Evolutionary conservation across 1,140 invertebrate genomes (phyloP).

Genomic region (Cyclargus thomasi): DNA sequence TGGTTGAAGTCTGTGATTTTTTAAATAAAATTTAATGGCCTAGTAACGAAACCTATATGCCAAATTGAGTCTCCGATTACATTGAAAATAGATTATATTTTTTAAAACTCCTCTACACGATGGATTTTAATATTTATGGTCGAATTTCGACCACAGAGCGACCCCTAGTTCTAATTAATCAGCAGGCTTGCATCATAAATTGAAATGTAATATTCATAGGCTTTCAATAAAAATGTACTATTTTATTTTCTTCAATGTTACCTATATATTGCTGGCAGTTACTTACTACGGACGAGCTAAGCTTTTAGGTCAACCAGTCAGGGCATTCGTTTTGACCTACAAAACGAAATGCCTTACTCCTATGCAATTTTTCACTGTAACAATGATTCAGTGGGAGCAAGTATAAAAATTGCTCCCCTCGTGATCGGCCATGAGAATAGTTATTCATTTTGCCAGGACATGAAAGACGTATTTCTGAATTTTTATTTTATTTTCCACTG

Average conservation of each 20-base stretch:
- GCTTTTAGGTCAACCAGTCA: conserved; percentile 22
- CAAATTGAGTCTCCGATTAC: no score
- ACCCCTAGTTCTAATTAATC: no score
- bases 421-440: not conserved
- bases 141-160: no score
- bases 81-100: no score
- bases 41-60: no score
- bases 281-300: conserved; percentile 18
- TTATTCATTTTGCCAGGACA: not conserved
- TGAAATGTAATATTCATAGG: not conserved
- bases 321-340: conserved; percentile 21
- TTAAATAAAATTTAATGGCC: no score
- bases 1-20: no score
- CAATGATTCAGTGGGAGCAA: conserved; percentile 11
- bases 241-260: conserved; percentile 10
- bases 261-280: conserved; percentile 14
- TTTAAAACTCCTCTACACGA: no score
- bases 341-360: conserved; percentile 21
- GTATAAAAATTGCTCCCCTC: not conserved
- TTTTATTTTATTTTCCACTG: not conserved
- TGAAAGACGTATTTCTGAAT: not conserved
- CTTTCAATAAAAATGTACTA: conserved; percentile 9
- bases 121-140: no score
- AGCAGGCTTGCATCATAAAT: no score
- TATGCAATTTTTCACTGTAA: conserved; percentile 23